Conservation (phyloP, 1,140 invertebrate genomes). For the Drosophila saltans region DNA sequence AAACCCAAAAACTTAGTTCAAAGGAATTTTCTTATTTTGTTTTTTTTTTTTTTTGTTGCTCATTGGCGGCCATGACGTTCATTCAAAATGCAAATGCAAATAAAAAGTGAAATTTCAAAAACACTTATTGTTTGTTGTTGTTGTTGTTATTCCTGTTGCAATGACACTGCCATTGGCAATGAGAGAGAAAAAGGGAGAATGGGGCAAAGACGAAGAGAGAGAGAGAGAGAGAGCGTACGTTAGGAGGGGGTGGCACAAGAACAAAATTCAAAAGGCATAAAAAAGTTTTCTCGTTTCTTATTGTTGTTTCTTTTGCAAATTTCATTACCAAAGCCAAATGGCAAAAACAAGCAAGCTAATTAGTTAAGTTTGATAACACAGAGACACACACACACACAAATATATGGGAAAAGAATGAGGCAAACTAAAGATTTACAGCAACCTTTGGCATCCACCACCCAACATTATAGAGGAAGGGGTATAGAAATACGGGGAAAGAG, state of each 20-base stretch:
- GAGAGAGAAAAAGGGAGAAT: conserved; percentile 17
- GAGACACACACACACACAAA: conserved; percentile 30
- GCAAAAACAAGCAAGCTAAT: conserved; percentile 52
- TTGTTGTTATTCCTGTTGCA: conserved; percentile 24
- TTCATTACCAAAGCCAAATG: conserved; percentile 25
- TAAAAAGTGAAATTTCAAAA: conserved; percentile 54
- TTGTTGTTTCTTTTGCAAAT: conserved; percentile 11
- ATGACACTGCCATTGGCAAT: conserved; percentile 58
- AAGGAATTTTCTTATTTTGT: conserved; percentile 28
- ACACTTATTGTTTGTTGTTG: conserved; percentile 34
- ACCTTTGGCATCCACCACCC: conserved; percentile 12
- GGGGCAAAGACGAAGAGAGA: background rate
- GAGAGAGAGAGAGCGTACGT: background rate
- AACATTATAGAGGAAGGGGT: background rate
- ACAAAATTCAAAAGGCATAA: conserved; percentile 13
- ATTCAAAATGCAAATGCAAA: conserved; percentile 43
- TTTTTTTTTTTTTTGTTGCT: background rate
- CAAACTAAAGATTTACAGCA: conserved; percentile 11
- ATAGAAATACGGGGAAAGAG: background rate
- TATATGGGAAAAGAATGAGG: background rate
- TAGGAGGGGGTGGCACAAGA: background rate
- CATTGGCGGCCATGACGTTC: conserved; percentile 39
- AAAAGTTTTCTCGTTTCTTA: conserved; percentile 21
- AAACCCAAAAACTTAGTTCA: conserved; percentile 25
- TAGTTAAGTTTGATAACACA: conserved; percentile 48